phyloP scores from a whole-genome alignment of 2,797 vertebrate genomes.

The Petrocephalus schoutedeni region DNA sequence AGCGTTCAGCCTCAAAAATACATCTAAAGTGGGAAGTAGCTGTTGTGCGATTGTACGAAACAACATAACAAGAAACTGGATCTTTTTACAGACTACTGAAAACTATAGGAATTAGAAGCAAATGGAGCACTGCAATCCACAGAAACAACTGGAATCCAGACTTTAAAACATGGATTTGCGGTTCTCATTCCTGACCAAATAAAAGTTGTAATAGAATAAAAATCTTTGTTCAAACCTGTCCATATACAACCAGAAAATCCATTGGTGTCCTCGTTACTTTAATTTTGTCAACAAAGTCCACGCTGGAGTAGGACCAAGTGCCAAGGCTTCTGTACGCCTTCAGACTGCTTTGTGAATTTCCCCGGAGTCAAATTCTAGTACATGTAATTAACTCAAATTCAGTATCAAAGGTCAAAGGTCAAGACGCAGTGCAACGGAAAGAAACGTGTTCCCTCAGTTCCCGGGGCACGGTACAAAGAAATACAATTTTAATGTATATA shows the following conservation, averaged over 20 bases:
- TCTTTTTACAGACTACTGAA: too few relatives aligned
- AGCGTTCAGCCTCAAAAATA: too few relatives aligned
- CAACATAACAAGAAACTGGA: too few relatives aligned
- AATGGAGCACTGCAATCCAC: too few relatives aligned
- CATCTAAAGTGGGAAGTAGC: too few relatives aligned
- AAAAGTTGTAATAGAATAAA: too few relatives aligned
- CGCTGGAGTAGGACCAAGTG: not conserved
- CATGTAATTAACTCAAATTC: not conserved
- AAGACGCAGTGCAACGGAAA: not conserved
- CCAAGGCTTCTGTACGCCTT: not conserved
- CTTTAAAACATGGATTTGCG: too few relatives aligned
- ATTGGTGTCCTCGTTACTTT: not conserved
- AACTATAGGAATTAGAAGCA: too few relatives aligned
- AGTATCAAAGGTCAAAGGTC: not conserved
- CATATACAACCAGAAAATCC: not conserved
- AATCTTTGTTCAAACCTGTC: too few relatives aligned
- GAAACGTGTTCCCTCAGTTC: not conserved
- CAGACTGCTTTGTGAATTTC: not conserved
- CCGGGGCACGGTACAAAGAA: not conserved
- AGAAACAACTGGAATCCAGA: too few relatives aligned
- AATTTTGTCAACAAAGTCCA: not conserved
- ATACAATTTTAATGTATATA: not conserved
- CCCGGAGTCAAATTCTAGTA: not conserved
- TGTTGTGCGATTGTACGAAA: too few relatives aligned
- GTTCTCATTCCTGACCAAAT: too few relatives aligned